Evolutionary conservation across 2,113 vertebrate genomes (phyloP).

Genomic region (Rattus norvegicus): GRCr8 NC_086036.1:74948501-74949000

Average conservation of each 20-base stretch:
- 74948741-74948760: not conserved
- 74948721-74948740: not conserved
- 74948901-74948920: constrained; percentile 20
- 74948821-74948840: not conserved
- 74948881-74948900: not conserved
- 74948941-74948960: not conserved
- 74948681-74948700: too few species aligned
- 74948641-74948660: not conserved
- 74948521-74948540: not conserved
- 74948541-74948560: not conserved
- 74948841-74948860: not conserved
- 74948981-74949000: not conserved
- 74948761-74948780: not conserved
- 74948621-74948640: not conserved
- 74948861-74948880: not conserved
- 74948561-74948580: not conserved
- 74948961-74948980: not conserved
- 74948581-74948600: not conserved
- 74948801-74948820: not conserved
- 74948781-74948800: not conserved
- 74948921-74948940: not conserved
- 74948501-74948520: not conserved
- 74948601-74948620: not conserved
- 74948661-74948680: not conserved
- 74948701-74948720: not conserved